A percentile compares a stretch with the other conserved stretches of the same genome.
These are phyloP conservation scores for Formicarius rufipectus DNA, from an alignment of 2,113 vertebrate species.

Conservation along the genomic window DNA sequence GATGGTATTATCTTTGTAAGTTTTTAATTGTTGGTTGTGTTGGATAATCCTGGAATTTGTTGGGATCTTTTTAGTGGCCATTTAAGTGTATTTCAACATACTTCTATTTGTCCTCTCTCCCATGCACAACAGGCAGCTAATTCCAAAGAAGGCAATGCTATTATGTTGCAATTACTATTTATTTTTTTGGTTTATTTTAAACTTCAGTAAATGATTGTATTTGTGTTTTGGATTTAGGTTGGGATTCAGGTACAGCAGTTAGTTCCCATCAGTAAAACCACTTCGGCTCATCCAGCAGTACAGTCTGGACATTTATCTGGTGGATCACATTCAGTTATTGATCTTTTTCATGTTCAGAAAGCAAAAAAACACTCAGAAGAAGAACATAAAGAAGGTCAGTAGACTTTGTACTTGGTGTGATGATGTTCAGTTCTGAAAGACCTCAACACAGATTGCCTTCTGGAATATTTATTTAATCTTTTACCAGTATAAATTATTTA, in stretches of 20 bases:
- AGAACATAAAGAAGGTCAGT: constrained; percentile 75
- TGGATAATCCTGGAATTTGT: neutral
- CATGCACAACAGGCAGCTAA: neutral
- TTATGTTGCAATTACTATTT: neutral
- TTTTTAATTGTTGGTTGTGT: neutral
- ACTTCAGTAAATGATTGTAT: neutral
- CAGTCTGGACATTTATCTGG: constrained; percentile 63
- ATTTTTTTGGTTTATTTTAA: neutral
- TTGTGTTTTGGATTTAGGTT: constrained; percentile 68
- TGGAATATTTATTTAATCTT: neutral
- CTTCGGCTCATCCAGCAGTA: constrained; percentile 25
- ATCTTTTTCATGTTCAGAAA: constrained; percentile 82
- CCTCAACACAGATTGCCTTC: neutral
- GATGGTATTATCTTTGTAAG: neutral
- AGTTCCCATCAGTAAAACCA: constrained; percentile 70
- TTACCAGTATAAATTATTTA: neutral
- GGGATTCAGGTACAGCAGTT: constrained; percentile 93
- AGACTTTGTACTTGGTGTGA: neutral
- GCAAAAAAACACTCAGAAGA: constrained; percentile 63
- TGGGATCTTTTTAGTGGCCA: neutral
- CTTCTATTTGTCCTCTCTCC: neutral
- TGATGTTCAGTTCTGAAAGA: neutral
- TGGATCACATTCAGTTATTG: constrained; percentile 81
- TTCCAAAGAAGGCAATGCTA: neutral
- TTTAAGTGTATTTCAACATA: neutral